These are phyloP conservation scores for Coenonympha arcania DNA, from an alignment of 2,888 invertebrate species.

Conservation along the genomic window DNA sequence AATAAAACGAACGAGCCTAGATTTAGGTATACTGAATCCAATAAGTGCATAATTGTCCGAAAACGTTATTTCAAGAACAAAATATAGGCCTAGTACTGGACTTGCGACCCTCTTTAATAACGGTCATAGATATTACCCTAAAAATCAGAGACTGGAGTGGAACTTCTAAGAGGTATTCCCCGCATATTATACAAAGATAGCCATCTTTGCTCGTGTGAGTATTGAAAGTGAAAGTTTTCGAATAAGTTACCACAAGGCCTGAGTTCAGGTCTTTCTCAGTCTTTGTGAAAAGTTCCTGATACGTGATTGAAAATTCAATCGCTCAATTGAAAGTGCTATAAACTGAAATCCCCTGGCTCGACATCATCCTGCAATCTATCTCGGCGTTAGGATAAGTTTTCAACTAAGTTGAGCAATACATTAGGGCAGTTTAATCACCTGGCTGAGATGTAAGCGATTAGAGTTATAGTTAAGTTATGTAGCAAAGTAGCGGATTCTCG, in stretches of 20 bases:
- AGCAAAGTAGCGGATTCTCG: conserved; percentile 3
- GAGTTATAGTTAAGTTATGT: not conserved
- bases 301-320: conserved; percentile 8
- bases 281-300: not conserved
- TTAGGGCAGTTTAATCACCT: conserved; percentile 7
- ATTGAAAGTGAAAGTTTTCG: not conserved
- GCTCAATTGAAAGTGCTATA: conserved; percentile 3
- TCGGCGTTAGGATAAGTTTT: not conserved
- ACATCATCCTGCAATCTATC: conserved; percentile 5
- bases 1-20: no score
- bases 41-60: no score
- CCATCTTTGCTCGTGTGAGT: no score
- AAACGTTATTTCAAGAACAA: no score
- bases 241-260: not conserved
- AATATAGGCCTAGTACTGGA: no score
- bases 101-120: no score
- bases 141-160: no score
- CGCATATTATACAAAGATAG: no score
- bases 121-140: no score
- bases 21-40: no score
- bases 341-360: conserved; percentile 3
- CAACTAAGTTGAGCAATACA: conserved; percentile 11
- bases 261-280: not conserved
- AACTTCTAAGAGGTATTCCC: no score
- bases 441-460: conserved; percentile 6